Conservation (phyloP, 2,797 vertebrate species). For the Artibeus jamaicensis region DNA sequence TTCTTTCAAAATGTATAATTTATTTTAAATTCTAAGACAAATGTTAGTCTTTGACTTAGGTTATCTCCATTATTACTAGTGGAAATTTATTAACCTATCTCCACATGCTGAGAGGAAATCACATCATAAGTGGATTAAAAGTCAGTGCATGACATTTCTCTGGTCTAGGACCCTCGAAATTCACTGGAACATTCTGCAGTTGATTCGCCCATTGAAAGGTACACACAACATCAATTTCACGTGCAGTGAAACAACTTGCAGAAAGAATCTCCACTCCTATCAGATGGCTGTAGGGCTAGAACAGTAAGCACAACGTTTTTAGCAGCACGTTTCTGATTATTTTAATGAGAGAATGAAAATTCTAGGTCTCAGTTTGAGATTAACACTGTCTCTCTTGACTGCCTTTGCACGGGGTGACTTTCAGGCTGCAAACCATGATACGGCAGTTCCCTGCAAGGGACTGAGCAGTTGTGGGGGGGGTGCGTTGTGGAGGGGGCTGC, state of each 20-base stretch:
- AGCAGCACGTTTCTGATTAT: background rate
- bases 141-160: background rate
- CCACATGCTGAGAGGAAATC: conserved; percentile 22
- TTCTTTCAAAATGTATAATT: background rate
- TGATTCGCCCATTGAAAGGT: background rate
- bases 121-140: conserved; percentile 37
- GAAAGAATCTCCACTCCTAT: background rate
- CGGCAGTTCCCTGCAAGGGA: background rate
- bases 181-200: background rate
- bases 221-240: background rate
- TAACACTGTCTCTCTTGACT: background rate
- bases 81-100: conserved; percentile 37
- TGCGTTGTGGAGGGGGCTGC: background rate
- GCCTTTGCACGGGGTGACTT: background rate
- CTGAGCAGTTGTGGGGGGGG: background rate
- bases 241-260: background rate
- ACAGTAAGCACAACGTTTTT: background rate
- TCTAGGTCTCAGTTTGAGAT: background rate
- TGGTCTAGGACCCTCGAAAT: background rate
- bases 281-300: background rate
- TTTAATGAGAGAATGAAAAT: background rate
- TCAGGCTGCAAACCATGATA: background rate
- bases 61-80: conserved; percentile 48
- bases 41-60: conserved; percentile 29
- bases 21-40: conserved; percentile 39